Evolutionary conservation across 2,797 vertebrate species (phyloP).

Genomic region (Varecia variegata): DNA sequence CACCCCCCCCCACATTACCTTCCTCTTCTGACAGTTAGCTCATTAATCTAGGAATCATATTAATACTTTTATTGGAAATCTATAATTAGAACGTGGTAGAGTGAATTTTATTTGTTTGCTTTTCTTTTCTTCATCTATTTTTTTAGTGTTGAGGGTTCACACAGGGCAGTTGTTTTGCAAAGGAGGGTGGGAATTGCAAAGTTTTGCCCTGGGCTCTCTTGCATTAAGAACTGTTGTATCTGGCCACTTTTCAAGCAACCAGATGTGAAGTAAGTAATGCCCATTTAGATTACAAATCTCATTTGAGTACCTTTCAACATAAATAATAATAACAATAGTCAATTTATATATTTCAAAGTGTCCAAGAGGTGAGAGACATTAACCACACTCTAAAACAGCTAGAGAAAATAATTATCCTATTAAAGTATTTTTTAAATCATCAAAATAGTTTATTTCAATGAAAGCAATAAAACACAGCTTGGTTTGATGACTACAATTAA

Average conservation of each 20-base stretch:
- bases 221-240: conserved; percentile 55
- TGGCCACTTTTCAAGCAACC: conserved; percentile 71
- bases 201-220: conserved; percentile 66
- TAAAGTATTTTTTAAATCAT: neutral
- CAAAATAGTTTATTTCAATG: conserved; percentile 11
- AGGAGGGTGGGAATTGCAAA: conserved; percentile 58
- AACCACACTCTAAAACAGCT: neutral
- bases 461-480: neutral
- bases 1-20: neutral
- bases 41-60: neutral
- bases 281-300: conserved; percentile 64
- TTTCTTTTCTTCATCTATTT: neutral
- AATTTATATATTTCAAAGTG: conserved; percentile 13
- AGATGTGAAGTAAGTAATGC: conserved; percentile 68
- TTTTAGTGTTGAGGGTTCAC: conserved; percentile 42
- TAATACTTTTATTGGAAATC: neutral
- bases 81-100: neutral
- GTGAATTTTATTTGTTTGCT: neutral
- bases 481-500: conserved; percentile 9
- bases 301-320: conserved; percentile 77
- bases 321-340: conserved; percentile 63
- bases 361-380: conserved; percentile 6
- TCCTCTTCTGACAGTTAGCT: neutral
- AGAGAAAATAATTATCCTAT: neutral
- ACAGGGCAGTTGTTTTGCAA: conserved; percentile 63